phyloP scores from a whole-genome alignment of 2,113 vertebrate genomes.

The Nesogale talazaci region DNA sequence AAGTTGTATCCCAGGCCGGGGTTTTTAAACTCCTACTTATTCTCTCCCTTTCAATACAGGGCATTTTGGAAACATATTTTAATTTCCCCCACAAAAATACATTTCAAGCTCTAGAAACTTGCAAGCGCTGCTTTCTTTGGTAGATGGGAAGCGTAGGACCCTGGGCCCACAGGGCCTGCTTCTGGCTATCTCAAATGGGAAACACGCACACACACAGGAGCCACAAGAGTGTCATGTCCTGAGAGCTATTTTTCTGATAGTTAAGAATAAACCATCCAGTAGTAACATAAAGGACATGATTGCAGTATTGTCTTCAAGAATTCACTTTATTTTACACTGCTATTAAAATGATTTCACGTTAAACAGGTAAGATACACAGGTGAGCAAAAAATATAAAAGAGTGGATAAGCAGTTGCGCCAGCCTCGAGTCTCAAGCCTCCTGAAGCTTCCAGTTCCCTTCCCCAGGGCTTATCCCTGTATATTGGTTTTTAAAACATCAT shows the following conservation, averaged over 20 bases:
- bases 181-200: background rate
- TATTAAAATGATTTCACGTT: background rate
- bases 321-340: background rate
- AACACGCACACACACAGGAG: background rate
- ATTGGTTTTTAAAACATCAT: background rate
- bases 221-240: background rate
- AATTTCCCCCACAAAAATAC: constrained; percentile 72
- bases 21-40: constrained; percentile 69
- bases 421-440: background rate
- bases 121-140: constrained; percentile 22
- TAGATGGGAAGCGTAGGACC: background rate
- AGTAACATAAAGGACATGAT: background rate
- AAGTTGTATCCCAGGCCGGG: constrained; percentile 44
- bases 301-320: background rate
- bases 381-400: background rate
- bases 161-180: constrained; percentile 33
- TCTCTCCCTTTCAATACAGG: constrained; percentile 60
- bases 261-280: background rate
- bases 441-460: background rate
- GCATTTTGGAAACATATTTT: constrained; percentile 78
- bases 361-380: background rate
- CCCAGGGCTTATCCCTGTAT: background rate
- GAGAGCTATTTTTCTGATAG: background rate
- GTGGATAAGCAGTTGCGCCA: background rate
- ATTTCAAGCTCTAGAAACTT: constrained; percentile 69